phyloP scores from a whole-genome alignment of 2,113 vertebrate genomes.

The Vulpes vulpes region DNA sequence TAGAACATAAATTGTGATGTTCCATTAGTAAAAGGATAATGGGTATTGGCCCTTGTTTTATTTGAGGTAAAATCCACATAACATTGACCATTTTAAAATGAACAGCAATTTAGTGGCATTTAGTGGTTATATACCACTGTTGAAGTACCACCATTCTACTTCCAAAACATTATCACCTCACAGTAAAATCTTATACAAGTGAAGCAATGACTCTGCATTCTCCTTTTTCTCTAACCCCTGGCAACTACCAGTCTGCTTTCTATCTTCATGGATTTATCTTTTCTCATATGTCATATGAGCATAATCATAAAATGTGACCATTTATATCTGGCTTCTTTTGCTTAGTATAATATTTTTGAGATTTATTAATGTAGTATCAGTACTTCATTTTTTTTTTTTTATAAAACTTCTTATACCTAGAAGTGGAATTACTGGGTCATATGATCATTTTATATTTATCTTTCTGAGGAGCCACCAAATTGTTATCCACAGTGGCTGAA shows the following conservation, averaged over 20 bases:
- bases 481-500: neutral
- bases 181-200: neutral
- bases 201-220: neutral
- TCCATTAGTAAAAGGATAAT: neutral
- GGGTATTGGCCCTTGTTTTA: neutral
- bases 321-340: neutral
- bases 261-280: neutral
- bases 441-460: neutral
- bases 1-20: neutral
- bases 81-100: neutral
- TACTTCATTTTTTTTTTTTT: neutral
- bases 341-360: neutral
- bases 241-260: neutral
- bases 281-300: neutral
- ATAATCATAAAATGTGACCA: neutral
- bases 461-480: neutral
- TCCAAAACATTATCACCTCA: neutral
- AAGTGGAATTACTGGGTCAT: neutral
- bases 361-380: neutral
- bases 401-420: neutral
- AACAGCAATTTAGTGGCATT: neutral
- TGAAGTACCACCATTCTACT: neutral
- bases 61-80: neutral
- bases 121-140: neutral
- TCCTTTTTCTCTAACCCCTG: neutral